A percentile compares a stretch with the other conserved stretches of the same genome.
Conservation (phyloP, 1,140 invertebrate species). For the Gonatopus flavifemur region DNA sequence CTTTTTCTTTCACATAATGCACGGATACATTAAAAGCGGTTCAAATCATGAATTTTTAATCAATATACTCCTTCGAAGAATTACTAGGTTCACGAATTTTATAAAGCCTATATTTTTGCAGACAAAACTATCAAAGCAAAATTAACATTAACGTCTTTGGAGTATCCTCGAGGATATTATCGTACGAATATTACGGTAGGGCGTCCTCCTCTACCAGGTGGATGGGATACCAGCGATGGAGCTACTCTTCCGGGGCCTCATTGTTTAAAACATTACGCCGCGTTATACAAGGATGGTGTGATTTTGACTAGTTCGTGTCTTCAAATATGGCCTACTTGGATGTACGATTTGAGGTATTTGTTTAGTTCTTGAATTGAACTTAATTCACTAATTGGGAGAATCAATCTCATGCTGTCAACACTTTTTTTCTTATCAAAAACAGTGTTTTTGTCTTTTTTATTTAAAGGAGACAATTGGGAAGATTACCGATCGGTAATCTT, state of each 20-base stretch:
- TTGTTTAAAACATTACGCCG: constrained; percentile 61
- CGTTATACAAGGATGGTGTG: constrained; percentile 55
- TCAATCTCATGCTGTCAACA: neutral
- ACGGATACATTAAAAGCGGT: constrained; percentile 9
- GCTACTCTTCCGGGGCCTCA: constrained; percentile 43
- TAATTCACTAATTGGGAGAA: neutral
- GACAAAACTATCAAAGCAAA: constrained; percentile 38
- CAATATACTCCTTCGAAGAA: too few relatives aligned
- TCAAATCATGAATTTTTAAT: too few relatives aligned
- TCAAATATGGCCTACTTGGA: constrained; percentile 68
- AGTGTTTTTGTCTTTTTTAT: constrained; percentile 10
- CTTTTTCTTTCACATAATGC: constrained; percentile 6
- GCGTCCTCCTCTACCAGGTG: constrained; percentile 52
- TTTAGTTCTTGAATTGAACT: constrained; percentile 2
- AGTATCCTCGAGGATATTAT: constrained; percentile 49
- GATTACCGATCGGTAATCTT: constrained; percentile 60
- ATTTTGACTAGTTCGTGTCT: constrained; percentile 62
- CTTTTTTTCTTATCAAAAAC: neutral
- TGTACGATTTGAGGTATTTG: constrained; percentile 63
- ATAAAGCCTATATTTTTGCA: constrained; percentile 27
- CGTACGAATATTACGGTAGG: constrained; percentile 57
- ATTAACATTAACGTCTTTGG: constrained; percentile 31
- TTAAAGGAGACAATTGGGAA: constrained; percentile 57
- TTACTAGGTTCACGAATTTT: too few relatives aligned
- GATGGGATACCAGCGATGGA: constrained; percentile 54